These are phyloP conservation scores for Automeris io DNA, from an alignment of 2,888 invertebrate genomes.

Conservation along the genomic window DNA sequence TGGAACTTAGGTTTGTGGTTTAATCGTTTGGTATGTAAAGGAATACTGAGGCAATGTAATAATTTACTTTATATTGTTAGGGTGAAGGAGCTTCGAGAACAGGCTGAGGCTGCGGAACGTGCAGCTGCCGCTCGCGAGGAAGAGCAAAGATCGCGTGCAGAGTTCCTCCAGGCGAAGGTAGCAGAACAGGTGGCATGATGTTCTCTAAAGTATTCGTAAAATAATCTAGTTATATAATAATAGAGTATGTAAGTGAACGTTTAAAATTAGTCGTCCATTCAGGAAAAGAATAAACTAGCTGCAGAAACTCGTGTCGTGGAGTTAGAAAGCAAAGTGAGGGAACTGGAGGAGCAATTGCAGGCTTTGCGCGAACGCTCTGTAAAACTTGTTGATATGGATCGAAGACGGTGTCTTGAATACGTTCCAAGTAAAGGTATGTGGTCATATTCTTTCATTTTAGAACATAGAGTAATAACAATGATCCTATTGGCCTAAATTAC, in stretches of 20 bases:
- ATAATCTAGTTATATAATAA: neutral
- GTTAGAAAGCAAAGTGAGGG: constrained; percentile 39
- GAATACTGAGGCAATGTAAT: no score
- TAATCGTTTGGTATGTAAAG: no score
- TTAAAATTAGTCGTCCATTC: constrained; percentile 13
- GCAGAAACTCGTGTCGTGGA: constrained; percentile 33
- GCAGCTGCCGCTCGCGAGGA: constrained; percentile 26
- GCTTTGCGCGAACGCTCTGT: constrained; percentile 43
- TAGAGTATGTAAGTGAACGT: neutral
- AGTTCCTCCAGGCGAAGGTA: constrained; percentile 52
- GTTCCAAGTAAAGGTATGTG: constrained; percentile 57
- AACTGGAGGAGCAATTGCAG: constrained; percentile 39
- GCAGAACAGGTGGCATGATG: constrained; percentile 51
- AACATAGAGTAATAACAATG: no score
- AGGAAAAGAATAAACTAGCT: constrained; percentile 40
- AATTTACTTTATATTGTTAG: no score
- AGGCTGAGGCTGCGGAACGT: constrained; percentile 37
- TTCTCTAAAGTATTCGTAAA: constrained; percentile 17
- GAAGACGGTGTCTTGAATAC: constrained; percentile 47
- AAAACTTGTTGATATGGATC: constrained; percentile 48
- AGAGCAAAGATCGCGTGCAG: constrained; percentile 33
- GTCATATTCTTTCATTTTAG: no score
- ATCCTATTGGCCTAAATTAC: no score
- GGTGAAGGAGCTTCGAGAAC: constrained; percentile 58
- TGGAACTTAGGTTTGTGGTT: constrained; percentile 50